A percentile compares a stretch with the other conserved stretches of the same genome.
phyloP scores from a whole-genome alignment of 2,888 invertebrate species.

The Tenthredo scrophulariae region DNA sequence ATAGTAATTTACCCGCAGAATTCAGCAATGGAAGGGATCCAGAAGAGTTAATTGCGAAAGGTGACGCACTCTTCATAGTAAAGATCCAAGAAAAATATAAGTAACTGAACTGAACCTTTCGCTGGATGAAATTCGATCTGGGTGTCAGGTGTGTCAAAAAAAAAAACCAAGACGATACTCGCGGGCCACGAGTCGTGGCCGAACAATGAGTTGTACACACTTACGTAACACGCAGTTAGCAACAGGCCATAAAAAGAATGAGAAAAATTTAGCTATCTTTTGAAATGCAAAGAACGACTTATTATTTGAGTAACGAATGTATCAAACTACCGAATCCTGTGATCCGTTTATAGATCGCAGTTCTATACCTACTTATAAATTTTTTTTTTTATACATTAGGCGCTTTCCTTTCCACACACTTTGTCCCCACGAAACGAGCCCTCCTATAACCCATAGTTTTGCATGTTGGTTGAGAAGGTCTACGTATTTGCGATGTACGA shows the following conservation, averaged over 20 bases:
- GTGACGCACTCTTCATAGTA: neutral
- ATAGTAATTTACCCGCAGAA: neutral
- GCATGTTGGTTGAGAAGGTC: conserved; percentile 25
- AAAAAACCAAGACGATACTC: conserved; percentile 13
- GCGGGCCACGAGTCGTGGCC: neutral
- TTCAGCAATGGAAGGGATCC: neutral
- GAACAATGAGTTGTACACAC: neutral
- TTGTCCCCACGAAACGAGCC: neutral
- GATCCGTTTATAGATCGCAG: neutral
- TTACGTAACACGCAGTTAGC: neutral
- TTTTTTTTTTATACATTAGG: neutral
- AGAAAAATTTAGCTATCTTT: neutral
- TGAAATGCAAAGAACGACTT: neutral
- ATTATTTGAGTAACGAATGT: neutral
- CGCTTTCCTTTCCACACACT: neutral
- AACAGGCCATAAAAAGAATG: neutral
- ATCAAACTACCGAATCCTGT: neutral
- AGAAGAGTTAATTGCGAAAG: neutral
- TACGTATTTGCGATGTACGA: conserved; percentile 5
- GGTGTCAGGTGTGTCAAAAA: conserved; percentile 9
- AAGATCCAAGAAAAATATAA: neutral
- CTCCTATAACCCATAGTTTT: neutral
- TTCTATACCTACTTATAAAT: neutral
- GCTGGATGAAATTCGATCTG: neutral
- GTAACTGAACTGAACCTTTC: neutral